Evolutionary conservation across 1,140 invertebrate species (phyloP).

Genomic region (Cataglyphis hispanica): DNA sequence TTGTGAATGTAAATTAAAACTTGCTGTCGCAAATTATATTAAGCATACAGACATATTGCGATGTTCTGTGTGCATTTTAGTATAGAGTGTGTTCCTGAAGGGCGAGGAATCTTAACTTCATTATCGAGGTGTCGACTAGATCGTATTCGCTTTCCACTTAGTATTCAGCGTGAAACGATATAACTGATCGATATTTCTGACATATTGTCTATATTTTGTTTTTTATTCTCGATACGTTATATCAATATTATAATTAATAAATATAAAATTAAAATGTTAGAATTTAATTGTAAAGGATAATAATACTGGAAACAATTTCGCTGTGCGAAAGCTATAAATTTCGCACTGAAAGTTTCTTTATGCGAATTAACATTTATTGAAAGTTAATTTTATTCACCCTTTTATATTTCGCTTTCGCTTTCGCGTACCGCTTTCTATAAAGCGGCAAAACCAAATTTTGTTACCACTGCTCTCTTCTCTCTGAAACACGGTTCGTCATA

Average conservation of each 20-base stretch:
- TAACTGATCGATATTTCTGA: slow-evolving; percentile 13
- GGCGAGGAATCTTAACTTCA: slow-evolving; percentile 68
- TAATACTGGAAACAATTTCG: not conserved
- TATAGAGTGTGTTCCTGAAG: slow-evolving; percentile 40
- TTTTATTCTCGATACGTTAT: not conserved
- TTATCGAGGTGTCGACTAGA: slow-evolving; percentile 70
- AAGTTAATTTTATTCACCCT: slow-evolving; percentile 8
- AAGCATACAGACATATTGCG: not conserved
- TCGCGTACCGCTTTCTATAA: not conserved
- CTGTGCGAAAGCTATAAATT: not conserved
- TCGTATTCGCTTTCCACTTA: slow-evolving; percentile 69
- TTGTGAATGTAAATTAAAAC: slow-evolving; percentile 51
- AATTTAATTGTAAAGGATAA: not conserved
- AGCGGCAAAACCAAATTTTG: slow-evolving; percentile 29
- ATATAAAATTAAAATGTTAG: not conserved
- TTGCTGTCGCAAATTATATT: slow-evolving; percentile 19
- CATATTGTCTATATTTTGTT: not conserved
- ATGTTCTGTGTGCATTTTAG: slow-evolving; percentile 14
- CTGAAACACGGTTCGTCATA: slow-evolving; percentile 16
- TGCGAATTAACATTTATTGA: slow-evolving; percentile 24
- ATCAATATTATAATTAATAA: not conserved
- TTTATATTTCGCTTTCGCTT: slow-evolving; percentile 8
- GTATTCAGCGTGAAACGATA: slow-evolving; percentile 39
- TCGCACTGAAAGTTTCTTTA: not conserved
- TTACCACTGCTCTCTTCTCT: slow-evolving; percentile 11